Evolutionary conservation across 2,113 vertebrate genomes (phyloP).

Genomic region (Megaceryle maxima): DNA sequence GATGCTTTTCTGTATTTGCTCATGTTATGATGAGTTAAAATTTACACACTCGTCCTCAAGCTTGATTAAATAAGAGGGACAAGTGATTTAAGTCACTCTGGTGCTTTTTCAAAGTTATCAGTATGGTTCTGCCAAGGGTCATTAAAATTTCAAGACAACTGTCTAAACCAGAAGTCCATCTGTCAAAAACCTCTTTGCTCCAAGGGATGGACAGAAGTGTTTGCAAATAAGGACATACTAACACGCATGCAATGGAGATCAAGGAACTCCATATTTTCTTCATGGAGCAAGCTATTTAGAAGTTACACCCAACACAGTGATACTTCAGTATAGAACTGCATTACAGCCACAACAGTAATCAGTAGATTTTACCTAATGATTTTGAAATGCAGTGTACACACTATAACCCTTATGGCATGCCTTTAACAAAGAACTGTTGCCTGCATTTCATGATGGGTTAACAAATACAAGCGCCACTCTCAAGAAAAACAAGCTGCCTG

Average conservation of each 20-base stretch:
- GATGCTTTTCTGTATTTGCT: not conserved
- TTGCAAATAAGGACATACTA: slow-evolving; percentile 37
- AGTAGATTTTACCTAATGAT: not conserved
- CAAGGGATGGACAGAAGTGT: slow-evolving; percentile 8
- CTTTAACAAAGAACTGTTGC: not conserved
- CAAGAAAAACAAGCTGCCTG: not conserved
- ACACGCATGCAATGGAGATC: not conserved
- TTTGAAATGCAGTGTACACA: not conserved
- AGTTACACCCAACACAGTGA: not conserved
- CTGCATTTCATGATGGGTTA: not conserved
- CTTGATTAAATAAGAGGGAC: slow-evolving; percentile 36
- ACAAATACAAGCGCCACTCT: not conserved
- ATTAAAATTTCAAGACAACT: slow-evolving; percentile 54
- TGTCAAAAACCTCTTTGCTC: slow-evolving; percentile 26
- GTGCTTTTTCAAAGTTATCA: slow-evolving; percentile 2
- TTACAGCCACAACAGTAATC: not conserved
- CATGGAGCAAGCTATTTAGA: slow-evolving; percentile 7
- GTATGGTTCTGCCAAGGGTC: slow-evolving; percentile 41
- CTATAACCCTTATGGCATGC: not conserved
- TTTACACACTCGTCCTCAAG: not conserved
- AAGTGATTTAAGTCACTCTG: not conserved
- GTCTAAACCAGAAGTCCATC: slow-evolving; percentile 46
- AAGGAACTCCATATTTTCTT: not conserved
- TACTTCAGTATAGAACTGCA: not conserved
- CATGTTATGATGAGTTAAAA: not conserved